Evolutionary conservation across 2,113 vertebrate species (phyloP).

Genomic region (Heteronetta atricapilla): DNA sequence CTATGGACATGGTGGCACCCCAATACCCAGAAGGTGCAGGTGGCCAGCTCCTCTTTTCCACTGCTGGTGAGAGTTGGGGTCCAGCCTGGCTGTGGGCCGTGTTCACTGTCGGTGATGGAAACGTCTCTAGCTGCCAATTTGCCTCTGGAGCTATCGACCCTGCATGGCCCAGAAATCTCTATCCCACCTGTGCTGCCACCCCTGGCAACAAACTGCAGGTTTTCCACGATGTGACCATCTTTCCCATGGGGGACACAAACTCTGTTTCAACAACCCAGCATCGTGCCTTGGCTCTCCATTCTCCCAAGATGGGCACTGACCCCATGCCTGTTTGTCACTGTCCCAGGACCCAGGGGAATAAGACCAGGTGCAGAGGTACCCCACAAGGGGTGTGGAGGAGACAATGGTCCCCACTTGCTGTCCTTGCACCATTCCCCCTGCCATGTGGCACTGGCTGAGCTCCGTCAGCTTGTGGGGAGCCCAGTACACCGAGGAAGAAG

Average conservation of each 20-base stretch:
- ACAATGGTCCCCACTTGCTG: no score
- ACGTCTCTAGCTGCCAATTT: not conserved
- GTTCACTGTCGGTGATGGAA: not conserved
- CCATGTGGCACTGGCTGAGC: no score
- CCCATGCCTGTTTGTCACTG: not conserved
- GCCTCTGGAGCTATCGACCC: not conserved
- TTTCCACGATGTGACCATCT: rapidly evolving
- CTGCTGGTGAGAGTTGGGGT: not conserved
- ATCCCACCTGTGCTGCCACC: not conserved
- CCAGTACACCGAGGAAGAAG: no score
- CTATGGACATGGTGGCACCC: not conserved
- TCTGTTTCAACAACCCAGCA: not conserved
- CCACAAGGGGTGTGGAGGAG: no score
- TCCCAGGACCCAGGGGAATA: no score
- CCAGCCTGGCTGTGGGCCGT: no score
- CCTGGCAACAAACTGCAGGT: no score
- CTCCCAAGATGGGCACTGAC: rapidly evolving
- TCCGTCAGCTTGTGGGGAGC: no score
- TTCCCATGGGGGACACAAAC: not conserved
- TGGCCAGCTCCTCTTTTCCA: not conserved
- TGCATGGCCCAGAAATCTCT: not conserved
- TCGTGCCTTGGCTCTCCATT: not conserved
- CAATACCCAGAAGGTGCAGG: no score
- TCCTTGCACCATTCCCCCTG: no score
- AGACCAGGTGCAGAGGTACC: no score